Percentiles rank a stretch among this genome's conserved stretches.
phyloP scores from a whole-genome alignment of 2,888 invertebrate genomes.

The Lithophane semibrunnea region DNA sequence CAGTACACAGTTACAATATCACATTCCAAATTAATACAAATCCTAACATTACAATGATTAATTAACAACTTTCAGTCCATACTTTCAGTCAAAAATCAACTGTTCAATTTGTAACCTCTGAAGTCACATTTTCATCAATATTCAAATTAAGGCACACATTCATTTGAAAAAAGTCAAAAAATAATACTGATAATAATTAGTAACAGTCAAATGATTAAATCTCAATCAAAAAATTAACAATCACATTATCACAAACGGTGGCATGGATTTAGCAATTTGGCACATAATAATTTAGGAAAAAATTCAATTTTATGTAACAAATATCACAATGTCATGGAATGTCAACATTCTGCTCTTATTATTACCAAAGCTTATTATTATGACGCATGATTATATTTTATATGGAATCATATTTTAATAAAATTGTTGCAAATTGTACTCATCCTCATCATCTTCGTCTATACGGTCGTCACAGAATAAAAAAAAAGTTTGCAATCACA shows the following conservation, averaged over 20 bases:
- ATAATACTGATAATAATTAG: conserved; percentile 70
- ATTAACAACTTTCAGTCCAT: conserved; percentile 48
- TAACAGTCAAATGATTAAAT: conserved; percentile 61
- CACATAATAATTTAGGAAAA: conserved; percentile 67
- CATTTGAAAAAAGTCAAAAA: conserved; percentile 43
- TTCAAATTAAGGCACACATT: conserved; percentile 61
- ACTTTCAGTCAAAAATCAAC: conserved; percentile 39
- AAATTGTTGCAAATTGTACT: conserved; percentile 31
- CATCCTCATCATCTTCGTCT: background rate
- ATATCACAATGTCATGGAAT: conserved; percentile 67
- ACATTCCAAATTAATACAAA: conserved; percentile 51
- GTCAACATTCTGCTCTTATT: conserved; percentile 21
- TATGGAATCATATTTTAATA: background rate
- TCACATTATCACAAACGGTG: conserved; percentile 59
- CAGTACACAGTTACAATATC: conserved; percentile 38
- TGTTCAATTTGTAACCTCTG: conserved; percentile 9
- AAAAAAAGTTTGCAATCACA: background rate
- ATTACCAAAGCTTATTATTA: conserved; percentile 25
- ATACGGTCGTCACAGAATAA: background rate
- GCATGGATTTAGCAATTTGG: conserved; percentile 65
- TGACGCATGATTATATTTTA: background rate
- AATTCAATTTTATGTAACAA: conserved; percentile 41
- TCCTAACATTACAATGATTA: conserved; percentile 42
- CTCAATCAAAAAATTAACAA: conserved; percentile 38
- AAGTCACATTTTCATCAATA: conserved; percentile 36